Conservation (phyloP, 35 echinoderm and acorn worm species). For the Antedon bifida region DNA sequence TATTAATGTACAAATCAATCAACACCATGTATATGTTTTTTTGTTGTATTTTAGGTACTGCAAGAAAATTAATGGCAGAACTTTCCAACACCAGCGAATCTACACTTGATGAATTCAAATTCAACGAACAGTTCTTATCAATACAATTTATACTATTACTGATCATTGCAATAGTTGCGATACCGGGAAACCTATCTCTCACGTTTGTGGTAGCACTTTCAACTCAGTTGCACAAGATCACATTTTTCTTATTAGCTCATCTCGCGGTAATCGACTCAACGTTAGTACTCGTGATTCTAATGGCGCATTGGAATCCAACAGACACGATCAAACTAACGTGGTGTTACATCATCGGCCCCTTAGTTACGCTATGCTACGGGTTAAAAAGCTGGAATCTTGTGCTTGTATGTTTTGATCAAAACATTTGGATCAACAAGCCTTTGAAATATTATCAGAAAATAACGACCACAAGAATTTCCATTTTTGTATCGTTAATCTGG, state of each 20-base stretch:
- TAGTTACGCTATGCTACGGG: conserved; percentile 27
- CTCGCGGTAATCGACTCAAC: conserved; percentile 46
- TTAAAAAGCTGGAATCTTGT: conserved; percentile 55
- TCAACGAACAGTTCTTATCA: background rate
- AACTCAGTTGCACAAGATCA: conserved; percentile 65
- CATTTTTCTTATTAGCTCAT: conserved; percentile 53
- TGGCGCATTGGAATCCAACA: background rate
- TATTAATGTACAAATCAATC: too few species aligned
- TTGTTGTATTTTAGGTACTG: too few species aligned
- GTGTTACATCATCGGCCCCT: conserved; percentile 40
- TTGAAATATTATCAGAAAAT: conserved; percentile 68
- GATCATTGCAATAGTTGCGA: conserved; percentile 28
- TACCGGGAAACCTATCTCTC: conserved; percentile 57
- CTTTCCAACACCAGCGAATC: too few species aligned
- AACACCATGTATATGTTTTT: too few species aligned
- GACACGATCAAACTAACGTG: background rate
- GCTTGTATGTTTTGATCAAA: conserved; percentile 51
- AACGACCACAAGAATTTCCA: conserved; percentile 22
- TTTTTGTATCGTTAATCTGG: conserved; percentile 36
- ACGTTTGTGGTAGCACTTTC: conserved; percentile 41
- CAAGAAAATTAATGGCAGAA: too few species aligned
- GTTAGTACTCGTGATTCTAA: background rate
- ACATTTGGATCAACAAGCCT: conserved; percentile 68
- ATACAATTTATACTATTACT: background rate
- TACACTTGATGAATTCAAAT: too few species aligned